Conservation (phyloP, 2,888 invertebrate genomes). For the Cabera pusaria region DNA sequence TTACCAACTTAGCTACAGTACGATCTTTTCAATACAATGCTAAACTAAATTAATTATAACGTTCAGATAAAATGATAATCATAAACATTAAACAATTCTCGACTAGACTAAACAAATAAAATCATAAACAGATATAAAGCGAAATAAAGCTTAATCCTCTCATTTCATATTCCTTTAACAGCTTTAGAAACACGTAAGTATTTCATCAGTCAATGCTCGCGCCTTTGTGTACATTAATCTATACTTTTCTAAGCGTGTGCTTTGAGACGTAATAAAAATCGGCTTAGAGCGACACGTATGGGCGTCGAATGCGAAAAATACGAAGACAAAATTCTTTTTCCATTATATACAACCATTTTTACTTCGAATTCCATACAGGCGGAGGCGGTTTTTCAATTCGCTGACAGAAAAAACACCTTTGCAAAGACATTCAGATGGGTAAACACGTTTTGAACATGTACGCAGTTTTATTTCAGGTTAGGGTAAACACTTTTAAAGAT, state of each 20-base stretch:
- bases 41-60: too few relatives aligned
- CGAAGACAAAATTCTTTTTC: constrained; percentile 38
- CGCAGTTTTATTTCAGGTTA: constrained; percentile 69
- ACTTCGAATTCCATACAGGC: constrained; percentile 33
- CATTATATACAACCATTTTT: constrained; percentile 25
- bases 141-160: too few relatives aligned
- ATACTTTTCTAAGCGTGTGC: constrained; percentile 57
- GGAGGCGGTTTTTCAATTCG: constrained; percentile 43
- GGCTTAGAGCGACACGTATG: constrained; percentile 68
- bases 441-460: constrained; percentile 64
- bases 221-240: constrained; percentile 60
- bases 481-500: constrained; percentile 71
- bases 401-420: constrained; percentile 50
- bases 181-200: constrained; percentile 33
- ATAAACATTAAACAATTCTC: too few relatives aligned
- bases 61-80: too few relatives aligned
- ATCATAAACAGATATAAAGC: constrained; percentile 14
- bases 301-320: constrained; percentile 57
- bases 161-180: constrained; percentile 34
- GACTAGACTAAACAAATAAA: constrained; percentile 8
- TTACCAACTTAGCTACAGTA: too few relatives aligned
- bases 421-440: constrained; percentile 51
- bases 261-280: constrained; percentile 77
- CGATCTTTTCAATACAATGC: too few relatives aligned
- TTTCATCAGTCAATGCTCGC: constrained; percentile 52